These are phyloP conservation scores for Polylopha cassiicola DNA, from an alignment of 2,888 invertebrate genomes.

Conservation along the genomic window DNA sequence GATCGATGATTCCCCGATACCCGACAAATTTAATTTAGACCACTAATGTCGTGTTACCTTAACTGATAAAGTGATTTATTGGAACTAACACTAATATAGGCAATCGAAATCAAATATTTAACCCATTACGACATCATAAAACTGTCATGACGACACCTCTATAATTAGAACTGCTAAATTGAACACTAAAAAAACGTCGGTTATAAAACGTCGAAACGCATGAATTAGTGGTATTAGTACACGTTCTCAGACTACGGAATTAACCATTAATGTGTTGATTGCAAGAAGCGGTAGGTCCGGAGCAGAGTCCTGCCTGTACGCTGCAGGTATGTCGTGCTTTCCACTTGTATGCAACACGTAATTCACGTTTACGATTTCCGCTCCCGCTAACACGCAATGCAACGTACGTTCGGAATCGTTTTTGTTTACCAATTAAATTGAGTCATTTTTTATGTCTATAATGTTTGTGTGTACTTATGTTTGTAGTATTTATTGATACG, in stretches of 20 bases:
- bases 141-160: no score
- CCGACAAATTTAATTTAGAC: constrained; percentile 73
- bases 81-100: constrained; percentile 19
- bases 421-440: constrained; percentile 5
- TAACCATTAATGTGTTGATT: no score
- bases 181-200: no score
- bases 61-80: constrained; percentile 44
- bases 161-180: no score
- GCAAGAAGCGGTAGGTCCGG: no score
- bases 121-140: background rate
- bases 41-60: constrained; percentile 53
- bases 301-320: no score
- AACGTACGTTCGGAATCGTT: constrained; percentile 4
- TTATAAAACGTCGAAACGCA: no score
- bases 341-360: constrained; percentile 11
- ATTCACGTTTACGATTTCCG: constrained; percentile 15
- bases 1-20: constrained; percentile 66
- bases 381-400: constrained; percentile 13
- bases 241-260: no score
- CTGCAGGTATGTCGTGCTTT: background rate
- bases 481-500: no score
- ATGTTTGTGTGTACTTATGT: no score
- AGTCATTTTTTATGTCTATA: no score
- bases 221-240: no score
- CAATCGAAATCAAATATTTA: constrained; percentile 2